Conservation (phyloP, 2,797 vertebrate genomes). For the Erpetoichthys calabaricus region DNA sequence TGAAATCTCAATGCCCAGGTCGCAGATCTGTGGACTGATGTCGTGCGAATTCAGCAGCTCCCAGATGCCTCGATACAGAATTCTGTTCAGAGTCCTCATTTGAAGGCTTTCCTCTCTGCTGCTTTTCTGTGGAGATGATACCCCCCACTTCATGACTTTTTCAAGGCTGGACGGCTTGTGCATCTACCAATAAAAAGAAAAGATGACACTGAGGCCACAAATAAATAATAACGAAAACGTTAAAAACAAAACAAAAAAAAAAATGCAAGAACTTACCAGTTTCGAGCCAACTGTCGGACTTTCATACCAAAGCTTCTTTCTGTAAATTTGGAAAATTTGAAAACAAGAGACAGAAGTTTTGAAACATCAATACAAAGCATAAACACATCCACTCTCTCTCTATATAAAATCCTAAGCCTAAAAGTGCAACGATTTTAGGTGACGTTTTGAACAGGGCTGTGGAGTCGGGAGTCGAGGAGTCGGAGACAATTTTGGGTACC, state of each 20-base stretch:
- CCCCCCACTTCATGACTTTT: slow-evolving; percentile 17
- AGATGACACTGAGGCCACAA: not conserved
- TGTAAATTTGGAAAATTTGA: slow-evolving; percentile 18
- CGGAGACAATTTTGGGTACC: no score
- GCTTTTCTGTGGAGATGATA: slow-evolving; percentile 22
- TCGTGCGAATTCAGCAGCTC: slow-evolving; percentile 47
- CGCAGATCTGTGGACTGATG: slow-evolving; percentile 45
- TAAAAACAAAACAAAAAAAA: not conserved
- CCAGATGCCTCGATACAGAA: slow-evolving; percentile 49
- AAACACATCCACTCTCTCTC: no score
- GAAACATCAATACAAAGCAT: no score
- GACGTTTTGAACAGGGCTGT: no score
- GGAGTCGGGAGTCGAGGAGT: no score
- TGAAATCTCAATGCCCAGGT: slow-evolving; percentile 47
- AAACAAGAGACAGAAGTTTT: no score
- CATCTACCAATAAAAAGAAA: slow-evolving; percentile 22
- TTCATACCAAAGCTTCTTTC: slow-evolving; percentile 67
- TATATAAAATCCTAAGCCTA: no score
- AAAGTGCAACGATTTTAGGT: no score
- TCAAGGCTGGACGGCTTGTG: slow-evolving; percentile 21
- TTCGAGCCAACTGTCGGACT: slow-evolving; percentile 33
- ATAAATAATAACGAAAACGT: not conserved
- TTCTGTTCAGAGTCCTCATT: slow-evolving; percentile 35
- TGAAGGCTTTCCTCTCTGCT: slow-evolving; percentile 44
- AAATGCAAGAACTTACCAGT: slow-evolving; percentile 32